Percentiles rank a stretch among this genome's conserved stretches.
phyloP scores from a whole-genome alignment of 2,888 invertebrate species.

The Sisyra terminalis region DNA sequence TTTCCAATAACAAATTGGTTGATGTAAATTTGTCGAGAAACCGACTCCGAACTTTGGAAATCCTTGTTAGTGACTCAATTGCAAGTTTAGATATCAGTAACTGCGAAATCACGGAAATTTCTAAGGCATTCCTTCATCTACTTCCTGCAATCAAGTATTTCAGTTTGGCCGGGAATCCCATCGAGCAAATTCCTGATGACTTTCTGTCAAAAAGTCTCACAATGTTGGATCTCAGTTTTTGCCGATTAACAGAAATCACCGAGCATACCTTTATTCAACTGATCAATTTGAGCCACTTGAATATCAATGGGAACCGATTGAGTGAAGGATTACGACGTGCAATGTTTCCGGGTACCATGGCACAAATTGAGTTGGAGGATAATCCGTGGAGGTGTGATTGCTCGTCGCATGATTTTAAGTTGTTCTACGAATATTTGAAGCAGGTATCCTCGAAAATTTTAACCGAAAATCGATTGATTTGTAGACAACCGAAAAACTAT shows the following conservation, averaged over 20 bases:
- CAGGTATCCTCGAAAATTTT: constrained; percentile 36
- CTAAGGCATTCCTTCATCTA: constrained; percentile 36
- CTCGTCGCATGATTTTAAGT: constrained; percentile 35
- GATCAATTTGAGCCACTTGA: constrained; percentile 39
- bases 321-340: constrained; percentile 40
- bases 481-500: constrained; percentile 43
- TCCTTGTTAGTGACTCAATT: constrained; percentile 38
- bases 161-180: constrained; percentile 47
- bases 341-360: constrained; percentile 41
- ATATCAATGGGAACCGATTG: constrained; percentile 54
- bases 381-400: constrained; percentile 70
- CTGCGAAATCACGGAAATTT: constrained; percentile 44
- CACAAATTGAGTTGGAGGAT: constrained; percentile 43
- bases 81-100: constrained; percentile 42
- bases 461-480: constrained; percentile 34
- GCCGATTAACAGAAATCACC: constrained; percentile 39
- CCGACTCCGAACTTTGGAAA: constrained; percentile 39
- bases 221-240: constrained; percentile 40
- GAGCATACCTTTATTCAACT: constrained; percentile 46
- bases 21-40: constrained; percentile 47
- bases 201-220: constrained; percentile 42
- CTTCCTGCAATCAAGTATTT: constrained; percentile 40
- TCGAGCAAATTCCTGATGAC: constrained; percentile 41
- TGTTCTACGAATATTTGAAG: constrained; percentile 43
- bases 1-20: constrained; percentile 39